phyloP scores from a whole-genome alignment of 30 jellyfish, hydroid and myxozoan species.

The Hydractinia echinata region DNA sequence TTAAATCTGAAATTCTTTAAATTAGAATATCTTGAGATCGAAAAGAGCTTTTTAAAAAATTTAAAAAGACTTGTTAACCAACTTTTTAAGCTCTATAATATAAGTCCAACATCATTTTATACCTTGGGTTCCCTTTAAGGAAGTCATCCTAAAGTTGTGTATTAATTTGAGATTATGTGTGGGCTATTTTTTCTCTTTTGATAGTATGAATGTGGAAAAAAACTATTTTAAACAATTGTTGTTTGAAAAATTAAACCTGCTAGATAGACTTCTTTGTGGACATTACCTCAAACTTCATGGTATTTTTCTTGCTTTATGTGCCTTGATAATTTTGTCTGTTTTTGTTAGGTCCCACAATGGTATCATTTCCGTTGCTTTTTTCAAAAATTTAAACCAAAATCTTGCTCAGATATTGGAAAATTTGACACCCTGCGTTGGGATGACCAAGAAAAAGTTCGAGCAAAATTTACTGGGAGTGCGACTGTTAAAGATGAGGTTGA shows the following conservation, averaged over 20 bases:
- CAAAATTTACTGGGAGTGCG: slow-evolving; percentile 22
- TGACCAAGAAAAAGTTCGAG: slow-evolving; percentile 60
- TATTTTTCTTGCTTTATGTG: neutral
- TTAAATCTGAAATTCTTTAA: no score
- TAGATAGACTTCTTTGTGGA: no score
- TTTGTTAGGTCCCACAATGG: slow-evolving; percentile 77
- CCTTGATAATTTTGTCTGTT: neutral
- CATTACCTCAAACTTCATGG: neutral
- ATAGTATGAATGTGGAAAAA: no score
- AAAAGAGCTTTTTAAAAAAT: no score
- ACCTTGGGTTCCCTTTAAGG: no score
- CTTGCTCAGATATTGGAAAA: slow-evolving; percentile 45
- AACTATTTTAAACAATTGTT: neutral
- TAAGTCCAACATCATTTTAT: no score
- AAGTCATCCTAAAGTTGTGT: no score
- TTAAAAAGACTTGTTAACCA: no score
- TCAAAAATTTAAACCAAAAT: slow-evolving; percentile 40
- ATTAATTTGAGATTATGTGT: no score
- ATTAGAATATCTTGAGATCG: no score
- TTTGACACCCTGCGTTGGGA: slow-evolving; percentile 82
- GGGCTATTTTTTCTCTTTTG: no score
- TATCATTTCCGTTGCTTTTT: slow-evolving; percentile 70
- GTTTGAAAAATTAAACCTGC: neutral
- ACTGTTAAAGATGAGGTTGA: slow-evolving; percentile 44
- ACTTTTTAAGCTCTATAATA: no score